These are phyloP conservation scores for Rattus rattus DNA, from an alignment of 2,113 vertebrate species.

Conservation along the genomic window DNA sequence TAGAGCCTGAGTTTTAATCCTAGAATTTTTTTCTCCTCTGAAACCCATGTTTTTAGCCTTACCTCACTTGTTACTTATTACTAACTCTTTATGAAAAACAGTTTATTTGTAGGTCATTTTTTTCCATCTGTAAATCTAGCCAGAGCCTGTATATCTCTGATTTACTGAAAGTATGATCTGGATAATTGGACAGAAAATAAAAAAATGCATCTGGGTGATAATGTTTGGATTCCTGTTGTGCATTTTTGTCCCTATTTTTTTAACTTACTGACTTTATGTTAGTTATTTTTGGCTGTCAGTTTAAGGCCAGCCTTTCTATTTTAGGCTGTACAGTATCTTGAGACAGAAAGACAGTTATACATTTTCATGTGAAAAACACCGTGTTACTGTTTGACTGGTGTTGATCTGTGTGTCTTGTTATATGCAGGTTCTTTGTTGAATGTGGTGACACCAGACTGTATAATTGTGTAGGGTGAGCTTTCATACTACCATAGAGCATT, in stretches of 20 bases:
- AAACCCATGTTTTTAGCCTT: constrained; percentile 16
- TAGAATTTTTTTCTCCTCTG: not conserved
- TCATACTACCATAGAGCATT: not conserved
- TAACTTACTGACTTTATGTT: not conserved
- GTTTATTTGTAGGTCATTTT: constrained; percentile 5
- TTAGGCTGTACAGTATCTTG: not conserved
- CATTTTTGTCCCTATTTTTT: not conserved
- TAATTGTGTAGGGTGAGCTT: not conserved
- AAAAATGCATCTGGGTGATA: not conserved
- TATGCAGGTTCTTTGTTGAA: not conserved
- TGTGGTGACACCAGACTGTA: not conserved
- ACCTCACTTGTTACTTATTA: constrained; percentile 27
- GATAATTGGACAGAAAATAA: not conserved
- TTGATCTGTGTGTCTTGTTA: constrained; percentile 6
- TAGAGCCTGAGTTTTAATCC: constrained; percentile 65
- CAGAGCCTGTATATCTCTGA: not conserved
- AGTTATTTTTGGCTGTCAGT: not conserved
- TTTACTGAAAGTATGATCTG: constrained; percentile 48
- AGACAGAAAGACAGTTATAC: constrained; percentile 25
- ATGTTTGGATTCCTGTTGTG: constrained; percentile 15
- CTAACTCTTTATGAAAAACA: constrained; percentile 28
- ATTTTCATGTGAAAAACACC: not conserved
- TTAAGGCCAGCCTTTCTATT: constrained; percentile 6
- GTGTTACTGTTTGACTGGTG: not conserved
- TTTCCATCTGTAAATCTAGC: constrained; percentile 12